Base-by-base conservation (phyloP, 1,140 invertebrate genomes). In the Drosophila fuyamai region DNA sequence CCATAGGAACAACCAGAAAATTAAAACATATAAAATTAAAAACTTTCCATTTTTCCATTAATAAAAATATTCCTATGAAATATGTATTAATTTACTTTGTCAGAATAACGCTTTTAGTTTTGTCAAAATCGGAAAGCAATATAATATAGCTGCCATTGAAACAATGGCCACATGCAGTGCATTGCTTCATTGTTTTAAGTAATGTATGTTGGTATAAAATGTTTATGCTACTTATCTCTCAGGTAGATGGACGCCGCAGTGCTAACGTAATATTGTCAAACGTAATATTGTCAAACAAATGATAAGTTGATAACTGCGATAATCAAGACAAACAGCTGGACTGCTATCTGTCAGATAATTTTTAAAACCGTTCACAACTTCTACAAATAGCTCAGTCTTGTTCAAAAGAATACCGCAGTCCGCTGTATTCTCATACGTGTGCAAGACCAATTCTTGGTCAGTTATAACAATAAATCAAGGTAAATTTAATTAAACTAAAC, bases 271-370 rank as follows among this genome's bases (percentile, higher is more conserved):
- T 70, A 57, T 63, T 76, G 36, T 41, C 71, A 83, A 83, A 83
- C 75, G 80, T 83, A 83, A 83, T 70, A 57, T 63, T 76, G 36
- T 41, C 71, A 83, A 83, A 83, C 75, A 83, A 58, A 56, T 59
- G 70, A 61, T 57, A 76, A 78, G 41, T 63, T 65, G 36, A 76
- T 48, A 41, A 36, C 16, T 43, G 58, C 43, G 77, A 81, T 77
- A 70, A 85, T 60, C 48, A 54, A 65, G 55, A 56, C 66, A 76
- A 84, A 76, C 68, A 73, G 47, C 71, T 61, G 35, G 16, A 58
- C 60, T 46, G 18, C 55, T 54, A 35, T 70, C 32, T 18, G 38
- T 62, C 46, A 58, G 14, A 50, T 46, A 48, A 43, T 43, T 50
- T 54, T 60, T 2, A 50, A 50, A 74, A 47, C 60, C 51, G 40